phyloP scores from a whole-genome alignment of 1,140 invertebrate genomes.

The Leptopilina boulardi region DNA sequence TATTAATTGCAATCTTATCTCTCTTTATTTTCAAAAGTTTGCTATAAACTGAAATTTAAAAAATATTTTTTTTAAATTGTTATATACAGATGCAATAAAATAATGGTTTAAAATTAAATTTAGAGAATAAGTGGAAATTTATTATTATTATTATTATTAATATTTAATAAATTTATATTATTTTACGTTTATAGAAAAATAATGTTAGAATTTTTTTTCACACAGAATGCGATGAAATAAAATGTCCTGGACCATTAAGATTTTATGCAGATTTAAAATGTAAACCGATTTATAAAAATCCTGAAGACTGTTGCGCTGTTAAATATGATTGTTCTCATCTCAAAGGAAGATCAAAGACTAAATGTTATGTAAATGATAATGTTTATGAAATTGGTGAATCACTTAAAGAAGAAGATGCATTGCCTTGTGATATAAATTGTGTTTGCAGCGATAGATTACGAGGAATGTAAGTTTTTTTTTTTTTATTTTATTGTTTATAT shows the following conservation, averaged over 20 bases:
- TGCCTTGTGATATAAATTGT: background rate
- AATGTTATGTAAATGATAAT: constrained; percentile 10
- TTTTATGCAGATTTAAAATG: constrained; percentile 39
- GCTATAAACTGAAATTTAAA: too few relatives aligned
- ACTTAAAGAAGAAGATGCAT: constrained; percentile 1
- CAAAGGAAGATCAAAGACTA: background rate
- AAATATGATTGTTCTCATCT: constrained; percentile 43
- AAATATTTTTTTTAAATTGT: too few relatives aligned
- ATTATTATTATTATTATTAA: too few relatives aligned
- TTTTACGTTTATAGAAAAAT: background rate
- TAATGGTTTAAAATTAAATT: too few relatives aligned
- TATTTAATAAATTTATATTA: too few relatives aligned
- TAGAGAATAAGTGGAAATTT: too few relatives aligned
- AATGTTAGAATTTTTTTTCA: background rate
- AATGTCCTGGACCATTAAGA: constrained; percentile 42
- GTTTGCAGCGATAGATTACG: background rate
- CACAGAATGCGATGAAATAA: constrained; percentile 38
- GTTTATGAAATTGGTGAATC: constrained; percentile 18
- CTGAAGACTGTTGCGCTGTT: constrained; percentile 38
- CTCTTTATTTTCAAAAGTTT: too few relatives aligned
- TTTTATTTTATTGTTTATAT: background rate
- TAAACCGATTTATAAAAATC: constrained; percentile 36
- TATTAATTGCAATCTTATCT: too few relatives aligned
- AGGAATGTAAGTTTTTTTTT: background rate
- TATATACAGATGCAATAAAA: too few relatives aligned